These are phyloP conservation scores for Lithophane leautieri DNA, from an alignment of 2,888 invertebrate species.

Conservation along the genomic window DNA sequence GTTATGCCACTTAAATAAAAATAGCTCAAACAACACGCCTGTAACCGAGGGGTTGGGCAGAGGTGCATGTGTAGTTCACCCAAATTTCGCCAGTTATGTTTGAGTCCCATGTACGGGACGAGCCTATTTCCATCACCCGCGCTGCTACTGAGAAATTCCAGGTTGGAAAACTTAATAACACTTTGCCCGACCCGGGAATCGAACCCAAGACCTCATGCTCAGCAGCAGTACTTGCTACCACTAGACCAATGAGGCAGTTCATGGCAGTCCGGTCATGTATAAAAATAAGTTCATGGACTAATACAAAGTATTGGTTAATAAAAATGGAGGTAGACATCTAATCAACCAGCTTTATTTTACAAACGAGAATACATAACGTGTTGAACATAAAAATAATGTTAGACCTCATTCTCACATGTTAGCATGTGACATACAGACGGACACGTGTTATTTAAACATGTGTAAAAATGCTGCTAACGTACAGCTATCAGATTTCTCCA, in stretches of 20 bases:
- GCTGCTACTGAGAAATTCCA: no score
- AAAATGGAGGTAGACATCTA: background rate
- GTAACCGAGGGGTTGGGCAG: background rate
- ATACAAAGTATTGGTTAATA: background rate
- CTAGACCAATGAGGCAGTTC: background rate
- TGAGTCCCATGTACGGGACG: no score
- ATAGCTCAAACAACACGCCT: background rate
- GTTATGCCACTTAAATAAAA: background rate
- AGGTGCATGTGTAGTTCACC: background rate
- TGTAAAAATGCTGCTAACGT: conserved; percentile 48
- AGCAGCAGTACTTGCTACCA: background rate
- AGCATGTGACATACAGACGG: conserved; percentile 28
- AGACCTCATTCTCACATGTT: conserved; percentile 52
- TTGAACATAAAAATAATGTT: conserved; percentile 39
- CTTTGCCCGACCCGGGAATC: background rate
- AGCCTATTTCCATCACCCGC: background rate
- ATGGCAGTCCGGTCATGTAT: background rate
- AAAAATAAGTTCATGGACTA: background rate
- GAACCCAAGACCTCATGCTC: no score
- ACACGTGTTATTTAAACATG: conserved; percentile 48
- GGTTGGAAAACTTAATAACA: background rate
- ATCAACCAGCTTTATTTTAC: background rate
- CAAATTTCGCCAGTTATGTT: background rate
- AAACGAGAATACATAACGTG: background rate
- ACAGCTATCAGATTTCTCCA: conserved; percentile 48